Base-by-base conservation (phyloP, 2,888 invertebrate species). In the Dasysyrphus albostriatus region DNA sequence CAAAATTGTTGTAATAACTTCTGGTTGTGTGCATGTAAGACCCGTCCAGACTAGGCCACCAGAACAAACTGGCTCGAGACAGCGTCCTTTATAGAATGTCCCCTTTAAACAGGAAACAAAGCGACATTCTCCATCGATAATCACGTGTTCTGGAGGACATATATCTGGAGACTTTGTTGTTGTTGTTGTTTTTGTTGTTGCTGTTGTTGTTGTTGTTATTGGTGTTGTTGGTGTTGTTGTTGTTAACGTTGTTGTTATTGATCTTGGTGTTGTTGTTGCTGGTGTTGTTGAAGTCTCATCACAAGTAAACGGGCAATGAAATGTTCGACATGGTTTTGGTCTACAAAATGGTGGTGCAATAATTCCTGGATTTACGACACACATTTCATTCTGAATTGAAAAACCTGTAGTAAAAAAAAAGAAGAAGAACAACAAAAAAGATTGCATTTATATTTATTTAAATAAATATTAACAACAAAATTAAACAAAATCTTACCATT, bases 41-140 rank as follows among this genome's bases (percentile, higher is more conserved):
- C 87, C 83, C 10, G 70, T 79, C 87, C 87, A 87, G 8, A 87
- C 87, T 14, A 79, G 58, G 19, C 83, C 83, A 49, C 79, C n/a
- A 1, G 34, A 3, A 34, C 87, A 87, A 8, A 79, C 74, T 7
- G 83, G 72, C 37, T 83, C 75, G 3, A 83, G 14, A n/a, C 87
- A 87, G 3, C 83, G 78, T 5, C 87, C 87, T 12, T 42, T 70
- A 9, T 79, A 16, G 1, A 54, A 39, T 14, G 44, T 42, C 37
- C 87, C 87, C 12, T 72, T 70, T 0, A 72, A n/a, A 14, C 87
- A 87, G 9, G 72, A 83, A 7, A 72, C 58, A 24, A 75, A 51
- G 0, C 83, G 83, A 51, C 87, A 87, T 14, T 39, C 14, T 9
- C 75, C 78, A 14, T 59, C 75, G 29, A 87, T 70, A 42, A 72